Percentiles rank a stretch among this genome's conserved stretches.
phyloP scores from a whole-genome alignment of 2,797 vertebrate species.

The Tapirus indicus region DNA sequence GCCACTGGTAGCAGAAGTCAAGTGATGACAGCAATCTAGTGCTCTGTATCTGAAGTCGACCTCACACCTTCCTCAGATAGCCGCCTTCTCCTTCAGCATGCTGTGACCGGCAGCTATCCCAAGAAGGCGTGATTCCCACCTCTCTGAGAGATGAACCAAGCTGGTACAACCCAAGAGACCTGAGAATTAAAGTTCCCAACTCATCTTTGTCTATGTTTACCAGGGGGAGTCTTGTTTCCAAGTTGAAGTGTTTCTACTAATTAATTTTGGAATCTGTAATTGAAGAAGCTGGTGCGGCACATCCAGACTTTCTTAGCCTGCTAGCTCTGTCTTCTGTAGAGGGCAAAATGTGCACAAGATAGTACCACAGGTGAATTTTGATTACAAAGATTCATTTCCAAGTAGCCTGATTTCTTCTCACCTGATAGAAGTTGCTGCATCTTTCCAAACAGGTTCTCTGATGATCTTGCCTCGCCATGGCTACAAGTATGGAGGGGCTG shows the following conservation, averaged over 20 bases:
- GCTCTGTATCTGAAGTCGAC: not conserved
- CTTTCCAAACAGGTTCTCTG: conserved; percentile 93
- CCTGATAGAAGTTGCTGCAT: conserved; percentile 90
- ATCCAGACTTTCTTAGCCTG: not conserved
- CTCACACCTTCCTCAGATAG: conserved; percentile 29
- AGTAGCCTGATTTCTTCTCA: conserved; percentile 78
- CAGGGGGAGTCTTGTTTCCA: conserved; percentile 55
- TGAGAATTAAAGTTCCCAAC: conserved; percentile 13
- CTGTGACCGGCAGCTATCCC: not conserved
- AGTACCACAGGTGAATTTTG: conserved; percentile 69
- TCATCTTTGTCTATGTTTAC: conserved; percentile 59
- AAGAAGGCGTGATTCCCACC: conserved; percentile 39
- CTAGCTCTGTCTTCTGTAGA: not conserved
- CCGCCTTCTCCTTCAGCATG: not conserved
- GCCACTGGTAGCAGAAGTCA: not conserved
- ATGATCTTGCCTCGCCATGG: conserved; percentile 95
- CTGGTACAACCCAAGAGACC: not conserved
- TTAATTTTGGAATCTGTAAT: conserved; percentile 49
- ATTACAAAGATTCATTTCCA: conserved; percentile 69
- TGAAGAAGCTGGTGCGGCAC: not conserved
- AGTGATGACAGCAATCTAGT: not conserved
- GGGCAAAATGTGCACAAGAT: conserved; percentile 31
- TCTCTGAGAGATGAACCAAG: conserved; percentile 44
- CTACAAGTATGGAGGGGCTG: conserved; percentile 93
- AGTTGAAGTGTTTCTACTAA: not conserved